A percentile compares a stretch with the other conserved stretches of the same genome.
These are phyloP conservation scores for Epinephelus cyanopodus DNA, from an alignment of 2,113 vertebrate species.

Conservation along the genomic window DNA sequence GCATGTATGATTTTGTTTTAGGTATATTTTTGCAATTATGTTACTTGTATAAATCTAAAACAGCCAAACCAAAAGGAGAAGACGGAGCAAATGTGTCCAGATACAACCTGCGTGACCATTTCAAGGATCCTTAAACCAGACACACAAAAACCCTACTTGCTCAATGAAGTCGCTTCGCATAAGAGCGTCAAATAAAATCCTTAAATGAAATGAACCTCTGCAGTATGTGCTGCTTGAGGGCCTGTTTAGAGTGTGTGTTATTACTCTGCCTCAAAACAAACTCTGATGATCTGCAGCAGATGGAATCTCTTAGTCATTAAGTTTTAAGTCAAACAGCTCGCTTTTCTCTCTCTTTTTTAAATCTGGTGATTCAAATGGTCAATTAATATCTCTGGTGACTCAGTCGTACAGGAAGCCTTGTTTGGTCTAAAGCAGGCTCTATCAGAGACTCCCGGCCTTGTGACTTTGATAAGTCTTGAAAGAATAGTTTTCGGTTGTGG, in stretches of 20 bases:
- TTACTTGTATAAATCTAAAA: neutral
- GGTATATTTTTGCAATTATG: neutral
- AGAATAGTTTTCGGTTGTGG: conserved; percentile 5
- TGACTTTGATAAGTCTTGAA: conserved; percentile 34
- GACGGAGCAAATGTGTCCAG: neutral
- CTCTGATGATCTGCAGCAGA: conserved; percentile 66
- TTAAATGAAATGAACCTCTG: conserved; percentile 45
- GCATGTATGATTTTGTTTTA: neutral
- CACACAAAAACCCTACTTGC: neutral
- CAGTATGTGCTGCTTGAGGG: conserved; percentile 48
- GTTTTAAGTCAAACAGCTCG: conserved; percentile 60
- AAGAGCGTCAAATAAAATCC: conserved; percentile 35
- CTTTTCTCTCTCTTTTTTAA: neutral
- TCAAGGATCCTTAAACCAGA: neutral
- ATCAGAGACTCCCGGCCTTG: neutral
- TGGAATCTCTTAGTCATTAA: conserved; percentile 70
- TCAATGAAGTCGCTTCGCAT: conserved; percentile 23
- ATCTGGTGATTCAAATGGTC: conserved; percentile 37
- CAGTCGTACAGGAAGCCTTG: neutral
- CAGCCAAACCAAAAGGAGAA: neutral
- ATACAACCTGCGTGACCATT: neutral
- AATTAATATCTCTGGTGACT: conserved; percentile 53
- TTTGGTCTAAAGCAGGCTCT: neutral
- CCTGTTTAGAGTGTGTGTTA: conserved; percentile 57
- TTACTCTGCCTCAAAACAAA: conserved; percentile 63